Conservation (phyloP, 2,113 vertebrate species). For the Pterophyllum scalare region DNA sequence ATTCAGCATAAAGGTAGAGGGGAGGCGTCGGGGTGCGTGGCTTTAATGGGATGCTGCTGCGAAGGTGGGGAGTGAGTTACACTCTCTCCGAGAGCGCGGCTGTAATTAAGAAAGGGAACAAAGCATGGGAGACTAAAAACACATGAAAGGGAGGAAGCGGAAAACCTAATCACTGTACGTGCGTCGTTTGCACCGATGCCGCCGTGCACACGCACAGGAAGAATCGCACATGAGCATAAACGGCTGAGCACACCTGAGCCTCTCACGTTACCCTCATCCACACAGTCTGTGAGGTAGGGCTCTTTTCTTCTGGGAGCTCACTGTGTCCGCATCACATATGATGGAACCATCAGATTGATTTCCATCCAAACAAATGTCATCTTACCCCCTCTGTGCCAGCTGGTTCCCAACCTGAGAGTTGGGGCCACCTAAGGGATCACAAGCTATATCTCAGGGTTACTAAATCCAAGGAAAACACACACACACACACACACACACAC, state of each 20-base stretch:
- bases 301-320: background rate
- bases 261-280: slow-evolving; percentile 17
- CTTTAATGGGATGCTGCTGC: slow-evolving; percentile 79
- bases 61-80: slow-evolving; percentile 67
- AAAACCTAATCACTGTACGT: slow-evolving; percentile 75
- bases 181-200: background rate
- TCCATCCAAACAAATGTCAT: background rate
- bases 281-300: background rate
- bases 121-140: slow-evolving; percentile 79
- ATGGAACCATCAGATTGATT: background rate
- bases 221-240: slow-evolving; percentile 12
- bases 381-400: background rate
- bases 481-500: too few species aligned
- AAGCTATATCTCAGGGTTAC: background rate
- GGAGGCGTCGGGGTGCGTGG: slow-evolving; percentile 59
- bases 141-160: slow-evolving; percentile 74
- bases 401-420: background rate
- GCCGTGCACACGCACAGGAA: slow-evolving; percentile 17
- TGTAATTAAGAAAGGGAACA: slow-evolving; percentile 85
- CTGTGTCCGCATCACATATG: background rate
- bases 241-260: slow-evolving; percentile 45
- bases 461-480: background rate
- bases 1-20: slow-evolving; percentile 76
- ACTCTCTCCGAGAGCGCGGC: slow-evolving; percentile 75
- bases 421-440: background rate